These are phyloP conservation scores for Elmis aenea DNA, from an alignment of 2,888 invertebrate species.

Conservation along the genomic window DNA sequence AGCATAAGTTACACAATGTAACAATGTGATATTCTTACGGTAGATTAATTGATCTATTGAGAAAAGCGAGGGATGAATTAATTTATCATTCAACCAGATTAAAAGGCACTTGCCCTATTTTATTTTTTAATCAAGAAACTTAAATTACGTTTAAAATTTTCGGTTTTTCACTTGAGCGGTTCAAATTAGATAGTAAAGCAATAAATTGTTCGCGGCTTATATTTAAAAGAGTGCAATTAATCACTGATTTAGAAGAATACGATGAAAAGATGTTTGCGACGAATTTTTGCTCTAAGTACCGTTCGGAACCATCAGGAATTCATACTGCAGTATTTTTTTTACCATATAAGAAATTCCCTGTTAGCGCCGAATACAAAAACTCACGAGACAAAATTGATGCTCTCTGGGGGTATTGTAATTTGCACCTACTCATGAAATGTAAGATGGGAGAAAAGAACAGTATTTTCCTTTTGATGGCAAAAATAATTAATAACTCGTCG, in stretches of 20 bases:
- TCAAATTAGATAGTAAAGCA: no score
- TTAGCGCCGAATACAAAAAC: slow-evolving; percentile 24
- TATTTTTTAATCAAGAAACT: no score
- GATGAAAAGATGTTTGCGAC: slow-evolving; percentile 29
- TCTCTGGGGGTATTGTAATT: slow-evolving; percentile 33
- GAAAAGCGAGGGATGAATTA: no score
- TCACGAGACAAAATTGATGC: slow-evolving; percentile 36
- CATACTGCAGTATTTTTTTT: slow-evolving; percentile 19
- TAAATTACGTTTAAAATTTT: no score
- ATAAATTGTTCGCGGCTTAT: no score
- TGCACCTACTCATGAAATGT: slow-evolving; percentile 35
- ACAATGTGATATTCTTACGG: no score
- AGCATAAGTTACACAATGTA: no score
- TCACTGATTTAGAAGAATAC: slow-evolving; percentile 23
- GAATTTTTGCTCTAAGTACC: slow-evolving; percentile 23
- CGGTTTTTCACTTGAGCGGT: no score
- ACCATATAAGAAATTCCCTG: slow-evolving; percentile 20
- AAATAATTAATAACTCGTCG: slow-evolving; percentile 43
- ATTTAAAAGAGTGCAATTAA: slow-evolving; percentile 22
- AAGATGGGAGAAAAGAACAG: slow-evolving; percentile 30
- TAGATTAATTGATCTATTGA: no score
- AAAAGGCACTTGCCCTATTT: no score
- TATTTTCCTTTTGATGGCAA: slow-evolving; percentile 37
- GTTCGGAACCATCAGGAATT: slow-evolving; percentile 21
- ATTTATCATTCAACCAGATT: no score